Evolutionary conservation across 2,797 vertebrate genomes (phyloP), one percentile per base, ranked within the genome.

Genomic region (Eutrigla gurnardus): DNA sequence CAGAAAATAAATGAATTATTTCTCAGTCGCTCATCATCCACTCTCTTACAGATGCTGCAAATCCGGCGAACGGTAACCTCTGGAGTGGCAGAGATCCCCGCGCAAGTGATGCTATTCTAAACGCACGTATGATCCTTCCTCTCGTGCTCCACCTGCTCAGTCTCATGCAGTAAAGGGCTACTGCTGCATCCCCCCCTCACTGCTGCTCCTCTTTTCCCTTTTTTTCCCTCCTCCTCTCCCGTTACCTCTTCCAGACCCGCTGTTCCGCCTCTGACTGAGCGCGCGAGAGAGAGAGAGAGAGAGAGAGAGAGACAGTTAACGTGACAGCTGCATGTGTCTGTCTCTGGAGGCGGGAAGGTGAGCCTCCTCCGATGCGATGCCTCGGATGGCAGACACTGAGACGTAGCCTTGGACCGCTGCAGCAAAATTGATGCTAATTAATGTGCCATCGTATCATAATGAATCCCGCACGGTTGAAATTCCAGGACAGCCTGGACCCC

Each of bases 1-100:
- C 88, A 80, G 88, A 77, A 93, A 93, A 94, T 92, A 93, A 94
- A 94, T 93, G 93, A 93, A 94, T 90, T 90, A 94, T 91, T 80
- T 87, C 85, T 79, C 86, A 84, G 90, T 73, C 67, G 90, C 86
- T 92, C 88, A 86, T 87, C 79, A 50, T 78, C 88, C 75, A 78
- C 77, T 85, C 81, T 66, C 73, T 76, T 77, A 49, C 78, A 76
- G 84, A 83, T 69, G 69, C 80, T 67, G 73, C 69, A 66, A 84
- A 92, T 87, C 86, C 89, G 53, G 70, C 46, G 8, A 77, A 77
- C 46, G 35, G 45, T 59, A 82, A 75, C 77, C 79, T 85, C 79
- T 84, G 85, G 74, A 46, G 70, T 46, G 78, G 70, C 68, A 43
- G 81, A 72, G 80, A 87, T 85, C 83, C 78, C 47, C 58, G 3